Percentiles rank a stretch among this genome's conserved stretches.
Evolutionary conservation across 2,888 invertebrate species (phyloP).

Genomic region (Exephanes ischioxanthus): DNA sequence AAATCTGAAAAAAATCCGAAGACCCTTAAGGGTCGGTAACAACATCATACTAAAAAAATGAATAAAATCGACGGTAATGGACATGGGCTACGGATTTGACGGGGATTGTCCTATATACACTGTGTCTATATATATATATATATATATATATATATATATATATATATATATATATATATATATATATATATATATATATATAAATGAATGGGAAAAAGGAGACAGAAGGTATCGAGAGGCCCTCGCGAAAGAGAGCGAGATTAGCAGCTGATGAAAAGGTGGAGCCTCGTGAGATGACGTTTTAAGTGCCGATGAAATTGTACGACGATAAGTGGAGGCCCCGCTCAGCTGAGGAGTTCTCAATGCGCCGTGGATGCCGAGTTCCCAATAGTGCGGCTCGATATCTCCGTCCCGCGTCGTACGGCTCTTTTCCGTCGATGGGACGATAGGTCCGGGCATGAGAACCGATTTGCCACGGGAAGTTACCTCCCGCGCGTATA

Average conservation of each 20-base stretch:
- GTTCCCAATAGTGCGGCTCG: conserved; percentile 8
- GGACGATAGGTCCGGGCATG: conserved; percentile 64
- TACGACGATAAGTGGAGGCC: conserved; percentile 75
- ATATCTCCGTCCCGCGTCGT: conserved; percentile 39
- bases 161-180: too few relatives aligned
- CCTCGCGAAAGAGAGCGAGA: conserved; percentile 69
- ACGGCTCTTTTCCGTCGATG: conserved; percentile 54
- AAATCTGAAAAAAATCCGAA: too few relatives aligned
- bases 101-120: too few relatives aligned
- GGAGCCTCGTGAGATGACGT: conserved; percentile 79
- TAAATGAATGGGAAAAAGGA: too few relatives aligned
- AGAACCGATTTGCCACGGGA: conserved; percentile 77
- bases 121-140: too few relatives aligned
- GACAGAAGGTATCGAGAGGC: conserved; percentile 29
- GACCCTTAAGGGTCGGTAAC: too few relatives aligned
- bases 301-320: conserved; percentile 82
- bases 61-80: too few relatives aligned
- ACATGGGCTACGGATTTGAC: too few relatives aligned
- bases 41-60: too few relatives aligned
- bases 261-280: conserved; percentile 82
- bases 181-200: too few relatives aligned
- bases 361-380: neutral
- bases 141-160: too few relatives aligned
- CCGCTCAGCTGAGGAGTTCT: conserved; percentile 16
- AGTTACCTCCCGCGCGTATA: conserved; percentile 69